Evolutionary conservation across 1,140 invertebrate genomes (phyloP).

Genomic region (Reticulitermes speratus): DNA sequence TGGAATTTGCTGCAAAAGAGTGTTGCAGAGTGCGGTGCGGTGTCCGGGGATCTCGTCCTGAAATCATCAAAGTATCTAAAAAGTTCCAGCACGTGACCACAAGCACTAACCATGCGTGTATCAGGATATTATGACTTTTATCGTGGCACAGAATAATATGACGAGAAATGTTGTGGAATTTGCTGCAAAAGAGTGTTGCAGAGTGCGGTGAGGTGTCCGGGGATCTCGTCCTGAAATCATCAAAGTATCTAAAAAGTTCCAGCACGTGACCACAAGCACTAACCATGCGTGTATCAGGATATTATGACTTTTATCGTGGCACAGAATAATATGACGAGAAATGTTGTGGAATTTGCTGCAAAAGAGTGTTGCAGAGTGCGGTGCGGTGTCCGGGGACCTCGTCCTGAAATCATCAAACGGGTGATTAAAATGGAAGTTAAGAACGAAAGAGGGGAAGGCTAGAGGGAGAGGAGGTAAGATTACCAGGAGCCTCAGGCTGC

Average conservation of each 20-base stretch:
- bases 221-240: not conserved
- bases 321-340: too few species aligned
- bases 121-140: too few species aligned
- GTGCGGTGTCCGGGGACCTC: not conserved
- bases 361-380: not conserved
- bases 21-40: not conserved
- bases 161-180: not conserved
- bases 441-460: not conserved
- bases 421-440: slow-evolving; percentile 13
- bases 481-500: not conserved
- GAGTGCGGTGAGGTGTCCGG: not conserved
- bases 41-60: not conserved
- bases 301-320: too few species aligned
- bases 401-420: not conserved
- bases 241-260: not conserved
- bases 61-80: not conserved
- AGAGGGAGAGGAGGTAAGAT: not conserved
- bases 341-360: not conserved
- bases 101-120: too few species aligned
- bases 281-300: too few species aligned
- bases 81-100: too few species aligned
- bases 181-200: not conserved
- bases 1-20: not conserved
- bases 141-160: too few species aligned
- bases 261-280: too few species aligned